Base-by-base conservation (phyloP, 2,797 vertebrate genomes). In the Coregonus suidteri region DNA sequence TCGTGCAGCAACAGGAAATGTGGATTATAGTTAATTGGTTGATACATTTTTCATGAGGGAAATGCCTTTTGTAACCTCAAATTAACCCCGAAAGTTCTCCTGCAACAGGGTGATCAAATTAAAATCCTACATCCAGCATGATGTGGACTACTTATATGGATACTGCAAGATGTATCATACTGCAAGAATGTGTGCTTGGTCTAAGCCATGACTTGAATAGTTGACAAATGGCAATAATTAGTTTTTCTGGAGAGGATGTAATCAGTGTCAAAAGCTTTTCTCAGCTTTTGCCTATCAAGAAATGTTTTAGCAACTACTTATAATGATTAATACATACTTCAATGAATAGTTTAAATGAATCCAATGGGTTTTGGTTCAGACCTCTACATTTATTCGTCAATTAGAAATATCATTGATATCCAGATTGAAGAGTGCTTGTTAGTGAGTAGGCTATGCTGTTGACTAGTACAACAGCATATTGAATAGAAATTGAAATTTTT, bases 211-310 rank as follows among this genome's bases (percentile, higher is more conserved):
- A 67, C 65, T 34, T 4, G 25, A 66, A 66, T 67, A 4, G 15
- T 67, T 67, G 14, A 67, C 65, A 66, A 67, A 13, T 18, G 66
- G 3, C 14, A n/a, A 35, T 35, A 15, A n/a, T 68, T 16, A 3
- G 15, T 35, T 68, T 35, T 68, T 2, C 31, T 15, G 66, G 31
- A 41, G 31, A 1, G 15, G 16, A 35, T 41, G 18, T 37, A 16
- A 68, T 68, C 30, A 34, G 66, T 68, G 34, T 68, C 25, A 68
- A 68, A 37, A 16, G 66, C 66, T 68, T 68, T 68, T 20, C 34
- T 37, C 4, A 15, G 15, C 16, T 37, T 68, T 68, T 15, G 11
- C 25, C 34, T 18, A 68, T 16, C 66, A 6, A n/a, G 34, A 14
- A 5, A 35, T 34, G 31, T 34, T 34, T 34, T 34, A 34, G 31